phyloP scores from a whole-genome alignment of 2,797 vertebrate species.

The Sarcoramphus papa region DNA sequence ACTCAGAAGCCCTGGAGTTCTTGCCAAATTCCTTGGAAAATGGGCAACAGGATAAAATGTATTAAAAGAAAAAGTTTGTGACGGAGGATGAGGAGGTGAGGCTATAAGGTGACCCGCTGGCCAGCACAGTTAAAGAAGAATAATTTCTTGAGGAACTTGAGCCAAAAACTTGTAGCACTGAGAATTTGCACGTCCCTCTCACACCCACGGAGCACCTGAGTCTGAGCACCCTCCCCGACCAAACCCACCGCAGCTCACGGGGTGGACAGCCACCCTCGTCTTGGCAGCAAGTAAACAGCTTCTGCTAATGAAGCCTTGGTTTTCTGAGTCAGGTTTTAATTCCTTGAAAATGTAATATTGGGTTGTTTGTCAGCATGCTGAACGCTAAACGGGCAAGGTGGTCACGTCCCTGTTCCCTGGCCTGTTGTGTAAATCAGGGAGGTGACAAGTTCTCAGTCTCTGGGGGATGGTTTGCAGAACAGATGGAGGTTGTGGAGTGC shows the following conservation, averaged over 20 bases:
- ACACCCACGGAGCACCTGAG: accelerated
- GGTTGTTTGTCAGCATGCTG: not conserved
- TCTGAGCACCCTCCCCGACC: not conserved
- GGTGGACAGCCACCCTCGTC: not conserved
- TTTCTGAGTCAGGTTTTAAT: not conserved
- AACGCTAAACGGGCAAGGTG: not conserved
- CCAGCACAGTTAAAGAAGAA: not conserved
- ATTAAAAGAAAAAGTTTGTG: not conserved
- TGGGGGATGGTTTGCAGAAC: not conserved
- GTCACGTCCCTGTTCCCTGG: not conserved
- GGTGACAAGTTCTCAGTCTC: not conserved
- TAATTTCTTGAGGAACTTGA: not conserved
- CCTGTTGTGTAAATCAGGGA: not conserved
- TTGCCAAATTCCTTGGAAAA: not conserved
- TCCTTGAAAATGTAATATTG: not conserved
- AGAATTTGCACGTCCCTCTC: accelerated
- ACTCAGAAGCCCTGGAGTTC: not conserved
- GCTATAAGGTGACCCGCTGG: not conserved
- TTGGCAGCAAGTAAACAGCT: not conserved
- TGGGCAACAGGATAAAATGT: not conserved
- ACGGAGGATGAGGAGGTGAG: not conserved
- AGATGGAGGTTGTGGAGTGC: not conserved
- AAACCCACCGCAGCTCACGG: not conserved
- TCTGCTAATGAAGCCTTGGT: not conserved
- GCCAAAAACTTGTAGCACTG: not conserved